phyloP scores from a whole-genome alignment of 2,113 vertebrate species.

The Crotalus horridus region DNA sequence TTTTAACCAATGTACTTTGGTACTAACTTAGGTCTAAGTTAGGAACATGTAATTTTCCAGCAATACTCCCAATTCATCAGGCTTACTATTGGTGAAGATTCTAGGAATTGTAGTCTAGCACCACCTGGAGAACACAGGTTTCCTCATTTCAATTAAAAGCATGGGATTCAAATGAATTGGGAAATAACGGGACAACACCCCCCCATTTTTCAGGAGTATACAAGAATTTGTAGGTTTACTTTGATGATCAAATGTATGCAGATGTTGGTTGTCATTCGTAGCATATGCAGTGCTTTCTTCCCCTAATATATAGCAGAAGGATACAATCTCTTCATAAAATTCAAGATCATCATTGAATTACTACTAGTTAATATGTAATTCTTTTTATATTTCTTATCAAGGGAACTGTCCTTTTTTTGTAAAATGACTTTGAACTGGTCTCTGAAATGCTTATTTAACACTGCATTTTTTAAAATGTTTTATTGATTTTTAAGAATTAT shows the following conservation, averaged over 20 bases:
- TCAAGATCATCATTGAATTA: neutral
- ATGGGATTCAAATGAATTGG: neutral
- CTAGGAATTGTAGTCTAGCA: neutral
- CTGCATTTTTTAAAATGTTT: no score
- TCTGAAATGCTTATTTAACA: neutral
- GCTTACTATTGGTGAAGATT: neutral
- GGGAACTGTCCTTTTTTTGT: neutral
- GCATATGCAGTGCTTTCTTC: neutral
- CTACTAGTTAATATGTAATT: neutral
- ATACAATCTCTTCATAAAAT: neutral
- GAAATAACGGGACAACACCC: neutral
- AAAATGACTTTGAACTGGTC: neutral
- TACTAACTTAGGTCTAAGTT: neutral
- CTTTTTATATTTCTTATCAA: neutral
- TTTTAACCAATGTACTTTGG: neutral
- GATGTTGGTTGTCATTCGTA: neutral
- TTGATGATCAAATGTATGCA: neutral
- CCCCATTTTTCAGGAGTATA: neutral
- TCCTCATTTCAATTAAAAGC: neutral
- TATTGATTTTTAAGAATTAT: no score
- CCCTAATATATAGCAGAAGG: neutral
- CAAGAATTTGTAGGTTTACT: neutral
- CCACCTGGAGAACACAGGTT: neutral
- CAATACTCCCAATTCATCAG: neutral
- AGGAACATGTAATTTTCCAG: neutral